Conservation (phyloP, 2,113 vertebrate genomes). For the Micromys minutus region DNA sequence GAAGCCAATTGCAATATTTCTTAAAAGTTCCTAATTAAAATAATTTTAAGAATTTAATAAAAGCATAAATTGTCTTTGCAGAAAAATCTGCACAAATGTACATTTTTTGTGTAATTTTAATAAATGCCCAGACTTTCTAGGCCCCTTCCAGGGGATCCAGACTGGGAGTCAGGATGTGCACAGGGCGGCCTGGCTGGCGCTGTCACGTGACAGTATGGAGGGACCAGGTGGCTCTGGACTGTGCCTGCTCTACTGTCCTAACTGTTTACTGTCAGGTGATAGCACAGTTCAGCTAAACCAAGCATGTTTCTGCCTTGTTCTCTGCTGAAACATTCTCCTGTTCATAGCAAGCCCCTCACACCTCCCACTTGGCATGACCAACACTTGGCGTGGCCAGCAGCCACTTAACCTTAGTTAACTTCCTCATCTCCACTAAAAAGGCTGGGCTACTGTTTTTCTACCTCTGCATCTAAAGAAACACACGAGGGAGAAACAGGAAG, state of each 20-base stretch:
- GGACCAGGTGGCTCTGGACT: not conserved
- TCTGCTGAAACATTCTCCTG: not conserved
- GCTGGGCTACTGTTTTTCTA: not conserved
- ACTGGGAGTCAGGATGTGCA: not conserved
- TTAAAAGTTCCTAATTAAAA: slow-evolving; percentile 10
- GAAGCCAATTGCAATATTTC: not conserved
- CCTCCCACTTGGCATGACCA: not conserved
- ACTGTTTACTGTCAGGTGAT: not conserved
- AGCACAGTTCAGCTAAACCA: not conserved
- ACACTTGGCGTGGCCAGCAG: too few relatives aligned
- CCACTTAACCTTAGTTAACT: not conserved
- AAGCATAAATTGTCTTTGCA: not conserved
- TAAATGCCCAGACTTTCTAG: not conserved
- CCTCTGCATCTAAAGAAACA: not conserved
- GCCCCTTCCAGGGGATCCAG: not conserved
- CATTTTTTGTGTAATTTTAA: not conserved
- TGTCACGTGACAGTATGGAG: not conserved
- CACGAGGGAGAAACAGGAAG: not conserved
- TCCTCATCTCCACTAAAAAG: not conserved
- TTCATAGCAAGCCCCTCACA: not conserved
- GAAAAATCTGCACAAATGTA: not conserved
- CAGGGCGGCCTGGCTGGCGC: not conserved
- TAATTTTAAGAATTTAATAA: slow-evolving; percentile 35
- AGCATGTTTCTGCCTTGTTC: not conserved
- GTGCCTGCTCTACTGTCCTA: not conserved